Conservation (phyloP, 2,113 vertebrate genomes). For the Megaceryle maxima region DNA sequence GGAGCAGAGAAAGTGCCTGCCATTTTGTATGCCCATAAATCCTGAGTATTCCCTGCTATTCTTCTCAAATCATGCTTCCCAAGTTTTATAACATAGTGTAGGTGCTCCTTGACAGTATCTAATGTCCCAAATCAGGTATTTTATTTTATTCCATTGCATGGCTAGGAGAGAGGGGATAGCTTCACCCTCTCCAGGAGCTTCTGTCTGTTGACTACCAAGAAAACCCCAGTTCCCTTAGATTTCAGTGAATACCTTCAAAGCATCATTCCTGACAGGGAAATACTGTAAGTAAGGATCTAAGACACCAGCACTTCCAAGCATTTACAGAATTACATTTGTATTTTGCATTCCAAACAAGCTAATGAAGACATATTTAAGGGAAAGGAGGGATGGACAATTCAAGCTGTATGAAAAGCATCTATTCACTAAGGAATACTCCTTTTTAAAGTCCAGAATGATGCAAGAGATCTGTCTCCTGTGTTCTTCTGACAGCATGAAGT, state of each 20-base stretch:
- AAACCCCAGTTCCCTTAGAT: background rate
- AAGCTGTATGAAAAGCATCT: background rate
- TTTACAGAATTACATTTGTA: background rate
- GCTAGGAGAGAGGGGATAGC: background rate
- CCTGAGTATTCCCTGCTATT: background rate
- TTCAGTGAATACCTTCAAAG: background rate
- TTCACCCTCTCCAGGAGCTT: background rate
- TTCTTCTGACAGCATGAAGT: background rate
- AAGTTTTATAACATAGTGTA: background rate
- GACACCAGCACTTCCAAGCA: background rate
- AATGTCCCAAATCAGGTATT: background rate
- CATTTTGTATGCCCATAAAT: background rate
- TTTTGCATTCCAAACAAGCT: background rate
- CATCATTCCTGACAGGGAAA: background rate
- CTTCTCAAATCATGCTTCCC: background rate
- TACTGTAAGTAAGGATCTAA: background rate
- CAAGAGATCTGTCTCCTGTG: background rate
- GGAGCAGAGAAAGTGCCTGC: background rate
- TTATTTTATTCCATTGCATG: background rate
- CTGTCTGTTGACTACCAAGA: background rate
- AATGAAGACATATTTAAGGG: background rate
- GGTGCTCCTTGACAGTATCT: too few relatives aligned
- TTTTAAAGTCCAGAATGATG: background rate
- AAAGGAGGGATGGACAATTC: background rate
- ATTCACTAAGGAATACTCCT: background rate